Evolutionary conservation across 2,888 invertebrate genomes (phyloP).

Genomic region (Tyria jacobaeae): DNA sequence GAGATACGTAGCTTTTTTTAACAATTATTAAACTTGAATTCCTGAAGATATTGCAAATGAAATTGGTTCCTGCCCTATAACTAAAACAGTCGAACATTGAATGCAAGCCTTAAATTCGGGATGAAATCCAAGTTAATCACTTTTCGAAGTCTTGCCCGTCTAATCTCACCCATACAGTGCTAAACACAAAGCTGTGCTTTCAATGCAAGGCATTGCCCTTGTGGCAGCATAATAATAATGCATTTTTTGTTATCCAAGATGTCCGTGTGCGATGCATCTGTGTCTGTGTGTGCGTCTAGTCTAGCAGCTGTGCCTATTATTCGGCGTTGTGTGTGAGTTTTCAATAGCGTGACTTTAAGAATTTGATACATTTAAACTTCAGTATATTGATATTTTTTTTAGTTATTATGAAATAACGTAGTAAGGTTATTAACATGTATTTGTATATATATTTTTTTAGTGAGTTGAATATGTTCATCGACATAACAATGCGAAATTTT

Average conservation of each 20-base stretch:
- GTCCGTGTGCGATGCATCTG: slow-evolving; percentile 79
- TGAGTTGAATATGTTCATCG: too few species aligned
- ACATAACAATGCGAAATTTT: background rate
- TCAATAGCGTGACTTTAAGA: slow-evolving; percentile 52
- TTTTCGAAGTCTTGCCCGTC: slow-evolving; percentile 47
- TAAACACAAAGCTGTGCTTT: slow-evolving; percentile 54
- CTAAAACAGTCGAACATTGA: slow-evolving; percentile 49
- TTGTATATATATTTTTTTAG: too few species aligned
- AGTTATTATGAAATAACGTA: background rate
- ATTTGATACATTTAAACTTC: slow-evolving; percentile 60
- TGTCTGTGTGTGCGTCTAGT: slow-evolving; percentile 70
- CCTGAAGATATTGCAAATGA: slow-evolving; percentile 55
- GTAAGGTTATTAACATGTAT: background rate
- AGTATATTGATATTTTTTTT: background rate
- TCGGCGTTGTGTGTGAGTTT: slow-evolving; percentile 72
- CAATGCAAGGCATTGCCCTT: slow-evolving; percentile 58
- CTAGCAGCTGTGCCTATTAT: slow-evolving; percentile 85
- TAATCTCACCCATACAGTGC: slow-evolving; percentile 31
- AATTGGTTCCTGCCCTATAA: slow-evolving; percentile 47
- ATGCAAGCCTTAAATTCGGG: slow-evolving; percentile 50
- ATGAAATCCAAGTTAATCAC: slow-evolving; percentile 82
- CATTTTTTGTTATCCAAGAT: slow-evolving; percentile 80
- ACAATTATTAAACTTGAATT: slow-evolving; percentile 80
- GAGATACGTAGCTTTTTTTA: slow-evolving; percentile 78
- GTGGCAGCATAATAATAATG: slow-evolving; percentile 83